Evolutionary conservation across 2,797 vertebrate species (phyloP).

Genomic region (Cyprinodon diabolis): DNA sequence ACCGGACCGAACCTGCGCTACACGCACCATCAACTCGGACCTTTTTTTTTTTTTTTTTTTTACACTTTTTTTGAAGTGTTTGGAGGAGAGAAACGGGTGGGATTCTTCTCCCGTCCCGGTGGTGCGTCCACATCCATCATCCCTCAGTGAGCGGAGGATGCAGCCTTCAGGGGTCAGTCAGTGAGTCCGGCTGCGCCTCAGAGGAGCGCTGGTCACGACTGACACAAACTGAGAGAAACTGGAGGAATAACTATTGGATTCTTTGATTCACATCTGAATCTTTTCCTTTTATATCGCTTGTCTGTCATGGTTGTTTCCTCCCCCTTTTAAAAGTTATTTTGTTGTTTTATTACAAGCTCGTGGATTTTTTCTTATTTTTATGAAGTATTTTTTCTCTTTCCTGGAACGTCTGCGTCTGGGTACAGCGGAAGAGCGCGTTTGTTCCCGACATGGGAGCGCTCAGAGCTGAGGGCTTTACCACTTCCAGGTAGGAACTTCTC

Average conservation of each 20-base stretch:
- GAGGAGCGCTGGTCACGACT: constrained; percentile 59
- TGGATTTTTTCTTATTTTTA: constrained; percentile 63
- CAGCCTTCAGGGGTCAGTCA: constrained; percentile 62
- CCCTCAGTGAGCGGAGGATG: constrained; percentile 52
- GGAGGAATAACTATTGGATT: constrained; percentile 70
- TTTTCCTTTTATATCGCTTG: constrained; percentile 6
- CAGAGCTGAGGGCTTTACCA: constrained; percentile 60
- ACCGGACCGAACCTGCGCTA: background rate
- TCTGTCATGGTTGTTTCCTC: constrained; percentile 55
- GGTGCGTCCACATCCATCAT: constrained; percentile 23
- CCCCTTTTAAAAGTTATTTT: background rate
- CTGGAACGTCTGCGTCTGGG: constrained; percentile 58
- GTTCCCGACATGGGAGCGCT: constrained; percentile 69
- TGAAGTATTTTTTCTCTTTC: background rate
- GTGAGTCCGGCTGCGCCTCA: constrained; percentile 57
- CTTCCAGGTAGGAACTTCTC: constrained; percentile 76
- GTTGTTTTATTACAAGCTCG: constrained; percentile 21
- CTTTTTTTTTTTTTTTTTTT: constrained; percentile 21
- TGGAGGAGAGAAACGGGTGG: background rate
- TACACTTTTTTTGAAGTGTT: background rate
- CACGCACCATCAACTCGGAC: constrained; percentile 5
- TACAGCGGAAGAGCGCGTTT: constrained; percentile 64
- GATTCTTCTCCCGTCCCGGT: constrained; percentile 6
- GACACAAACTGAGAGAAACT: constrained; percentile 52
- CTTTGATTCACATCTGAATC: constrained; percentile 43